A percentile compares a stretch with the other conserved stretches of the same genome.
phyloP scores from a whole-genome alignment of 1,140 invertebrate species.

The Lepidostoma basale region DNA sequence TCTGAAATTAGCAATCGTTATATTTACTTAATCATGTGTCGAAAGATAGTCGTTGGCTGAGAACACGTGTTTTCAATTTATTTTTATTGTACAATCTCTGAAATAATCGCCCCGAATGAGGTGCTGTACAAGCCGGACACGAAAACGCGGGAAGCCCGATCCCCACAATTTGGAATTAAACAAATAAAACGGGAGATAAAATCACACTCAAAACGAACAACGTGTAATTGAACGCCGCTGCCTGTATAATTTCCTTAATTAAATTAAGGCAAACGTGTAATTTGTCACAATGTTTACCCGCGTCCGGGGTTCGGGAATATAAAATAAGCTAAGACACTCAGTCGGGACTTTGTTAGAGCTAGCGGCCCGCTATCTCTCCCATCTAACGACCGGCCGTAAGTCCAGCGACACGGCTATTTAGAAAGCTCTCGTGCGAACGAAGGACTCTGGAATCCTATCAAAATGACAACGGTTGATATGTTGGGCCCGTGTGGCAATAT shows the following conservation, averaged over 20 bases:
- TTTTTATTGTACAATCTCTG: neutral
- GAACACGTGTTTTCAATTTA: neutral
- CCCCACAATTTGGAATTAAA: slow-evolving; percentile 13
- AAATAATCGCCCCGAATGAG: neutral
- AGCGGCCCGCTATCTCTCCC: neutral
- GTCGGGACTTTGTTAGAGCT: neutral
- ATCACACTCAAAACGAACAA: slow-evolving; percentile 20
- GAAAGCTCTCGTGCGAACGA: no score
- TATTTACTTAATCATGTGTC: neutral
- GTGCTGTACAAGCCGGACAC: neutral
- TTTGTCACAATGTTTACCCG: slow-evolving; percentile 31
- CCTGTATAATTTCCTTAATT: slow-evolving; percentile 42
- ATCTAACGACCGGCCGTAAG: neutral
- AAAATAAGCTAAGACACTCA: slow-evolving; percentile 64
- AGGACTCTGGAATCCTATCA: no score
- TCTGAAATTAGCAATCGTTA: neutral
- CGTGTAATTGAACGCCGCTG: slow-evolving; percentile 33
- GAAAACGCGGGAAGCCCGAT: neutral
- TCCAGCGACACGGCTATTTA: neutral
- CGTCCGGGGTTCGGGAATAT: slow-evolving; percentile 49
- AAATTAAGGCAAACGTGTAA: slow-evolving; percentile 42
- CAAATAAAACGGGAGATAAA: slow-evolving; percentile 38
- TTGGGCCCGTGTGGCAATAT: no score
- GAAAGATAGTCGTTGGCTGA: no score
- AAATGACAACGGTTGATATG: no score